A percentile compares a stretch with the other conserved stretches of the same genome.
These are phyloP conservation scores for Chloroceryle amazona DNA, from an alignment of 2,797 vertebrate species.

Conservation along the genomic window DNA sequence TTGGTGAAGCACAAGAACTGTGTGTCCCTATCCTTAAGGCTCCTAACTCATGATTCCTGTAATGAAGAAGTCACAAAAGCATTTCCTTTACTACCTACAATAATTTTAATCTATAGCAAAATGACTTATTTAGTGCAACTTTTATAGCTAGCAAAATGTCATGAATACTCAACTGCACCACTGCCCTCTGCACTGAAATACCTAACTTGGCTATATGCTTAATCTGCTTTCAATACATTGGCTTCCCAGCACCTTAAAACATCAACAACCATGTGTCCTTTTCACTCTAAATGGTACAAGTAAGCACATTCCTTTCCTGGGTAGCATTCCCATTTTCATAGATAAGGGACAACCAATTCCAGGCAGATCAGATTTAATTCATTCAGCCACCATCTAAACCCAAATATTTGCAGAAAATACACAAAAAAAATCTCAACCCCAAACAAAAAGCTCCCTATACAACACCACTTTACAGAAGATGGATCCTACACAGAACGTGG, in stretches of 20 bases:
- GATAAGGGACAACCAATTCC: background rate
- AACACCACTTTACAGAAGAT: background rate
- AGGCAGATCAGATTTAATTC: background rate
- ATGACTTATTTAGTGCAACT: background rate
- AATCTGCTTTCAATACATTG: background rate
- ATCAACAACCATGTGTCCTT: background rate
- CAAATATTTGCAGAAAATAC: background rate
- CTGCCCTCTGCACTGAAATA: background rate
- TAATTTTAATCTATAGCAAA: background rate
- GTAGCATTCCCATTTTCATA: background rate
- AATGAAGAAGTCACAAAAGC: background rate
- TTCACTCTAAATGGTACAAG: background rate
- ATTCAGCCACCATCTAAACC: background rate
- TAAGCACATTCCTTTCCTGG: background rate
- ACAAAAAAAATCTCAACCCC: rapidly evolving
- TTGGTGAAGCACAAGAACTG: background rate
- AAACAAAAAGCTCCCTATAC: rapidly evolving
- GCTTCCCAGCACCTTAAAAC: background rate
- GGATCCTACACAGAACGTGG: no score
- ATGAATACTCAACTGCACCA: background rate
- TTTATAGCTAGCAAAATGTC: background rate
- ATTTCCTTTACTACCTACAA: background rate
- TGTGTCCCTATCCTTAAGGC: background rate
- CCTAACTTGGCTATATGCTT: rapidly evolving
- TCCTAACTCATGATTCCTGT: background rate